These are phyloP conservation scores for Pantala flavescens DNA, from an alignment of 1,140 invertebrate species.

Conservation along the genomic window DNA sequence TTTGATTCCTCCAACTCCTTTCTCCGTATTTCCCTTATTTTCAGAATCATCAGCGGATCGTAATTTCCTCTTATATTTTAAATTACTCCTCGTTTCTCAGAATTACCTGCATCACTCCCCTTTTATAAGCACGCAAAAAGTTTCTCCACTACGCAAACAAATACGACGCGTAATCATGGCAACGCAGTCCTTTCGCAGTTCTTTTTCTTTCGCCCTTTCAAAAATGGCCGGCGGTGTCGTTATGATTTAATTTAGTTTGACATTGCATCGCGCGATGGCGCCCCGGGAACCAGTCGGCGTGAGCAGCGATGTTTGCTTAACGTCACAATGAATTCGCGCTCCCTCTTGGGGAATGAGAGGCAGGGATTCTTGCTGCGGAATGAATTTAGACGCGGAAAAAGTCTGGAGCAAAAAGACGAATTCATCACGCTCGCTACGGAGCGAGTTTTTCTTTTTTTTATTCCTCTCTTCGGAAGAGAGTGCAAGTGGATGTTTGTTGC, in stretches of 20 bases:
- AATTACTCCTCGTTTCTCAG: too few species aligned
- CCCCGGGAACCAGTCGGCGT: background rate
- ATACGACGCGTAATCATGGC: background rate
- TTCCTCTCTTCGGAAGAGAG: too few species aligned
- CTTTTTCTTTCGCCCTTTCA: background rate
- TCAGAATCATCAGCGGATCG: too few species aligned
- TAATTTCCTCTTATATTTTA: too few species aligned
- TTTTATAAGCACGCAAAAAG: background rate
- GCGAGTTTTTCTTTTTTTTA: too few species aligned
- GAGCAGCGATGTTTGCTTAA: background rate
- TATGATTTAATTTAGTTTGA: slow-evolving; percentile 5
- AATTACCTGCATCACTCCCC: background rate
- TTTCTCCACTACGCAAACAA: background rate
- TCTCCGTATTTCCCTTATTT: too few species aligned
- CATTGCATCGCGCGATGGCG: background rate
- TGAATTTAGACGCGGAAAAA: too few species aligned
- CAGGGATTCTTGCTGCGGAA: too few species aligned
- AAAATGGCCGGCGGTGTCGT: background rate
- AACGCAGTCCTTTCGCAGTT: background rate
- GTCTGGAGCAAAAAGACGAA: too few species aligned
- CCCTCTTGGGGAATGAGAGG: background rate
- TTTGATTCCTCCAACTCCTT: too few species aligned
- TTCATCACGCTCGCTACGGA: too few species aligned
- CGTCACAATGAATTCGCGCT: slow-evolving; percentile 3
- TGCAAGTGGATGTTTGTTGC: too few species aligned